A percentile compares a stretch with the other conserved stretches of the same genome.
These are phyloP conservation scores for Pterobdella sp. DNA, from an alignment of 2,888 invertebrate genomes.

Conservation along the genomic window DNA sequence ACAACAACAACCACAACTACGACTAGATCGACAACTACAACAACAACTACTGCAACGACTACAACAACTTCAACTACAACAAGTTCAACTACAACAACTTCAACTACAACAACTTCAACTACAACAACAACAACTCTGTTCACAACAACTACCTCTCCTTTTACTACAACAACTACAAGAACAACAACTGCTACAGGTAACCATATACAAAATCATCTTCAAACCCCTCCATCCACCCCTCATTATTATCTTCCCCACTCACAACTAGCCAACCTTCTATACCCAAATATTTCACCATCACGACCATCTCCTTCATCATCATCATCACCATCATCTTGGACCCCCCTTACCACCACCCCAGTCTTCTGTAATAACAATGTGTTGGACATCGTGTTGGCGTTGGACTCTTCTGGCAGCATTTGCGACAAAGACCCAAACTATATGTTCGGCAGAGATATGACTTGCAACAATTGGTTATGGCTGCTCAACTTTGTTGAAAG, in stretches of 20 bases:
- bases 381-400: conserved; percentile 27
- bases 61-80: not conserved
- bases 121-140: not conserved
- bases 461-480: conserved; percentile 28
- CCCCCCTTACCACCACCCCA: not conserved
- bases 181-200: not conserved
- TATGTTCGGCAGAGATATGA: conserved; percentile 20
- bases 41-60: not conserved
- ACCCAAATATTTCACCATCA: too few species aligned
- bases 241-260: too few species aligned
- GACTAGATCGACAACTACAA: not conserved
- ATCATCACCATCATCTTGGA: too few species aligned
- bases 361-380: not conserved
- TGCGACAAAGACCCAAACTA: conserved; percentile 28
- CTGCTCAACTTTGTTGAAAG: conserved; percentile 17
- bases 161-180: not conserved
- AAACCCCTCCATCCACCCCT: not conserved
- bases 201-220: not conserved
- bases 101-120: not conserved
- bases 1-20: not conserved
- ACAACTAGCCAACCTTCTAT: too few species aligned
- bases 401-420: conserved; percentile 31
- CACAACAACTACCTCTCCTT: not conserved
- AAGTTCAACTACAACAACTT: not conserved
- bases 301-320: too few species aligned